phyloP scores from a whole-genome alignment of 2,797 vertebrate genomes.

The Myotis findleyi region DNA sequence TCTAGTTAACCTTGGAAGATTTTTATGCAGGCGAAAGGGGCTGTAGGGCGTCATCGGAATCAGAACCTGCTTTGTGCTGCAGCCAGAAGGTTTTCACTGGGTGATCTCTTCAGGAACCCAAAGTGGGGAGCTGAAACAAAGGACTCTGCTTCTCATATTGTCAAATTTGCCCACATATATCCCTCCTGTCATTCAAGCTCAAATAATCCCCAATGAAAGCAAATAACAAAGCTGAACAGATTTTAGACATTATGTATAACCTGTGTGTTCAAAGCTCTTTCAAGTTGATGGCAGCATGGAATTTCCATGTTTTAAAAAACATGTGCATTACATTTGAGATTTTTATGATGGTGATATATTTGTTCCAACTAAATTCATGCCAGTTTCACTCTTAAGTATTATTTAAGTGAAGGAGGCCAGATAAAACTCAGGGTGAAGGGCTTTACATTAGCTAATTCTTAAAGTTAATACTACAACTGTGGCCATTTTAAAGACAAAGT shows the following conservation, averaged over 20 bases:
- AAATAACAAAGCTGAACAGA: constrained; percentile 66
- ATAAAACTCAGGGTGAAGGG: neutral
- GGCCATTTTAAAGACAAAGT: constrained; percentile 24
- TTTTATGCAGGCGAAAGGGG: constrained; percentile 73
- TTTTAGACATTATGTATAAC: neutral
- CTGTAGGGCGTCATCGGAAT: constrained; percentile 69
- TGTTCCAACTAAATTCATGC: neutral
- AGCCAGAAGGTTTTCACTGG: constrained; percentile 74
- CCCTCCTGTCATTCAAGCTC: constrained; percentile 51
- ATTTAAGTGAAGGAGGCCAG: neutral
- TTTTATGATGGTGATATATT: constrained; percentile 7
- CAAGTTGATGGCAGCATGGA: neutral
- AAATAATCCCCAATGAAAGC: constrained; percentile 62
- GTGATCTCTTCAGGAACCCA: constrained; percentile 80
- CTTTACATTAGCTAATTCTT: neutral
- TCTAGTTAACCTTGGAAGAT: constrained; percentile 71
- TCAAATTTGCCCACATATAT: constrained; percentile 72
- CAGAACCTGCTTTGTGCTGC: constrained; percentile 74
- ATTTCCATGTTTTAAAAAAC: constrained; percentile 24
- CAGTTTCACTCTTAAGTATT: neutral
- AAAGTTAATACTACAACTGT: neutral
- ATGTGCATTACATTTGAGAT: neutral
- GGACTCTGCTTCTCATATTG: constrained; percentile 77
- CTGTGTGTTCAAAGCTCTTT: neutral
- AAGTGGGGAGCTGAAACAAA: constrained; percentile 84